Conservation (phyloP, 2,797 vertebrate species). For the Dryobates pubescens region DNA sequence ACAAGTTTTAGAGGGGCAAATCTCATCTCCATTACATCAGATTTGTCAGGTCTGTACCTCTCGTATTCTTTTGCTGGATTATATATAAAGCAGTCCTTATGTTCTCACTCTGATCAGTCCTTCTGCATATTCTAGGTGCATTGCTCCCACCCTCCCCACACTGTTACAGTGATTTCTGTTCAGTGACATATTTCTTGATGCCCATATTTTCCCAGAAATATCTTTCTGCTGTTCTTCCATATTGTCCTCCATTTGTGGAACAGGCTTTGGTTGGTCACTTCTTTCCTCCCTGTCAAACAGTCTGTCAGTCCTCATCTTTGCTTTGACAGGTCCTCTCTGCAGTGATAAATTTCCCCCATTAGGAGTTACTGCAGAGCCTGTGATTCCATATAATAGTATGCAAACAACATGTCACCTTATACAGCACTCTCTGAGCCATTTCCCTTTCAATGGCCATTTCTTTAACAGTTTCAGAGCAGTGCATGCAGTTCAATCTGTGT, state of each 20-base stretch:
- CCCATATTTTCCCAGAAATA: background rate
- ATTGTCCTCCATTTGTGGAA: background rate
- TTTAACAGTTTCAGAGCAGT: background rate
- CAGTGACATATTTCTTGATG: background rate
- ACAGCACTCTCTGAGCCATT: background rate
- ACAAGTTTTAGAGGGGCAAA: background rate
- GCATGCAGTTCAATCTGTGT: background rate
- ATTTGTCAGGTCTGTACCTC: background rate
- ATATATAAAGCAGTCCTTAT: background rate
- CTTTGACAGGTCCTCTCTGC: slow-evolving; percentile 20
- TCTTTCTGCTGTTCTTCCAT: background rate
- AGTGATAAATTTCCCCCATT: slow-evolving; percentile 39
- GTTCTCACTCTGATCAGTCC: background rate
- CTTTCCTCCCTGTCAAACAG: slow-evolving; percentile 8
- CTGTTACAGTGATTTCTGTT: background rate
- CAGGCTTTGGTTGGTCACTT: slow-evolving; percentile 1
- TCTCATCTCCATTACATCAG: background rate
- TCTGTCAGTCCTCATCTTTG: slow-evolving; percentile 20
- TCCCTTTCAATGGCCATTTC: background rate
- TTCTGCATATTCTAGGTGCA: background rate
- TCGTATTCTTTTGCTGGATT: background rate
- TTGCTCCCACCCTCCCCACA: background rate
- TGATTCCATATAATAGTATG: slow-evolving; percentile 40
- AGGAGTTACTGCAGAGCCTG: slow-evolving; percentile 50
- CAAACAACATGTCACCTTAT: background rate